Evolutionary conservation across 1,140 invertebrate species (phyloP), one percentile per base, ranked within the genome.

Genomic region (Maconellicoccus hirsutus): DNA sequence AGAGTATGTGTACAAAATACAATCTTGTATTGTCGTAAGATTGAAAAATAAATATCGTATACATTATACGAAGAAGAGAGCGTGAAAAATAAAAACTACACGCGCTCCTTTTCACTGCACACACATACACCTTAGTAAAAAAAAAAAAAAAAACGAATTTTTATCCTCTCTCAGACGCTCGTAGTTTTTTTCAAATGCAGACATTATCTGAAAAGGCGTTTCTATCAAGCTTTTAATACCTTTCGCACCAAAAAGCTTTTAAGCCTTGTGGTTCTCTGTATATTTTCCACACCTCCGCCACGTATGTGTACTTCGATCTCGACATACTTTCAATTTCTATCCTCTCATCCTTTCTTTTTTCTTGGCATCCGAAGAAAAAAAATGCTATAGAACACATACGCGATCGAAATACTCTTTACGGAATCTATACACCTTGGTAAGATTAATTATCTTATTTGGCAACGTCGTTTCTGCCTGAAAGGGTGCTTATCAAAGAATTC

Each of bases 131-230:
- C n/a, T n/a, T 52, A 14, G 42, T 19, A 52, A 2, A 52, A 52
- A 52, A 52, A n/a, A n/a, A n/a, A n/a, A n/a, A 33, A 33, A 33
- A 33, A 33, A 4, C 42, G 4, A 52, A 52, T 12, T 33, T 33
- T 33, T 12, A 33, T 33, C 29, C 12, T 12, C n/a, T 52, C n/a
- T 52, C 4, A 52, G 42, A 52, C 42, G 42, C 29, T 33, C 29
- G n/a, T 52, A 52, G 42, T 52, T 16, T 26, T 66, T 66, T 66
- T 66, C 61, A 66, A 66, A 66, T 66, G 25, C 22, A 66, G 61
- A 66, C 61, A 66, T 66, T 66, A 66, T 66, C 61, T 14, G 25
- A 66, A 66, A 66, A 66, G 21, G 25, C 25, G 61, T 66, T 66
- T 66, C 61, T 25, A 66, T 25, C 61, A 25, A 66, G 61, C 61